Percentiles rank a stretch among this genome's conserved stretches.
Conservation (phyloP, 2,797 vertebrate genomes). For the Acanthurus leucopareius region DNA sequence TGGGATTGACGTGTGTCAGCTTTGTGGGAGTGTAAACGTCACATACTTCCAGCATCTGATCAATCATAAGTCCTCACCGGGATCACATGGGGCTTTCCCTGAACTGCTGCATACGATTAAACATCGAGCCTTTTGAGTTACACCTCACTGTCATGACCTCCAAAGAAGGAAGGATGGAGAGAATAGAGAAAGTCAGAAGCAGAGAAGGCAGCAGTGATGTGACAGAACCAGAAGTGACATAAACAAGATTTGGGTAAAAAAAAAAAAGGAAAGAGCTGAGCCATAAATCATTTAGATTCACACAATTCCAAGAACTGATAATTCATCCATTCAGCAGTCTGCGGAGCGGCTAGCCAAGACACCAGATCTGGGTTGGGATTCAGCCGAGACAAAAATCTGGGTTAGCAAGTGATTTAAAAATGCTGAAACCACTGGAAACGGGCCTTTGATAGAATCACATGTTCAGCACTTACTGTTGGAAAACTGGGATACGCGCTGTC, state of each 20-base stretch:
- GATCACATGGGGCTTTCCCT: slow-evolving; percentile 17
- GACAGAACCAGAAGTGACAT: slow-evolving; percentile 32
- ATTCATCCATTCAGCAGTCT: slow-evolving; percentile 47
- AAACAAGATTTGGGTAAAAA: slow-evolving; percentile 49
- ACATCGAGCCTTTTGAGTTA: slow-evolving; percentile 31
- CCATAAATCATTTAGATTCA: slow-evolving; percentile 68
- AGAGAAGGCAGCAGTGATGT: slow-evolving; percentile 2
- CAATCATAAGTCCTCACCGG: slow-evolving; percentile 20
- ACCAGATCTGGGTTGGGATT: slow-evolving; percentile 67
- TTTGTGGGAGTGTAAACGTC: slow-evolving; percentile 33
- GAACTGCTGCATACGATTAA: slow-evolving; percentile 35
- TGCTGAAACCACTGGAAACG: slow-evolving; percentile 65
- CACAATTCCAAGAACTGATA: slow-evolving; percentile 57
- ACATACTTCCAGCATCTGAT: slow-evolving; percentile 31
- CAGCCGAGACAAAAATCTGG: slow-evolving; percentile 64
- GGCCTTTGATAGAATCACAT: slow-evolving; percentile 57
- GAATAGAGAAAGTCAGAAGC: slow-evolving; percentile 10
- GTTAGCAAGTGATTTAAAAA: slow-evolving; percentile 69
- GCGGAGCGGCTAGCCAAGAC: slow-evolving; percentile 45
- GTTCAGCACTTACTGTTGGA: slow-evolving; percentile 50
- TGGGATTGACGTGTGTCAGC: slow-evolving; percentile 28
- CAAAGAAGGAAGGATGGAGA: slow-evolving; percentile 25
- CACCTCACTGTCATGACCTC: slow-evolving; percentile 43
- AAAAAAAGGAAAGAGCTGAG: neutral
- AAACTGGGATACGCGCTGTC: slow-evolving; percentile 41